phyloP scores from a whole-genome alignment of 2,113 vertebrate species.

The Cyprinus carpio region DNA sequence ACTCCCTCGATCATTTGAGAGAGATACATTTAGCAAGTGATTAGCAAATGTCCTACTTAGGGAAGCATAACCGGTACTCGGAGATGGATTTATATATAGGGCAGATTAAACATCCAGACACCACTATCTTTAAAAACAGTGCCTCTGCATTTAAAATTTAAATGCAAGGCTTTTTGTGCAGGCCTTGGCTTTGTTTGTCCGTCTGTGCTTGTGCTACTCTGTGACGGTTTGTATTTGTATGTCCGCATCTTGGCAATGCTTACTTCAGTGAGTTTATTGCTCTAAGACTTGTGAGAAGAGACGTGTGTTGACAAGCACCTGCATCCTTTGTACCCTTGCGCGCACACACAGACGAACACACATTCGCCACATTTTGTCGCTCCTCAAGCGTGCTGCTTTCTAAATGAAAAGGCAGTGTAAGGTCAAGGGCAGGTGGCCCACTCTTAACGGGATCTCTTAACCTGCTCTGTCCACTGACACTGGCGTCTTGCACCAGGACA shows the following conservation, averaged over 20 bases:
- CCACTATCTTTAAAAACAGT: constrained; percentile 8
- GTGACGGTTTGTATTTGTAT: constrained; percentile 41
- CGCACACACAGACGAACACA: constrained; percentile 10
- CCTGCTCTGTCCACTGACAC: constrained; percentile 72
- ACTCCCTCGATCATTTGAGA: constrained; percentile 9
- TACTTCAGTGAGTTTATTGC: constrained; percentile 22
- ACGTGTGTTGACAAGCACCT: constrained; percentile 22
- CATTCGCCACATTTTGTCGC: constrained; percentile 8
- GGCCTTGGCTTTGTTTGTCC: constrained; percentile 51
- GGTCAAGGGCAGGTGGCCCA: constrained; percentile 44
- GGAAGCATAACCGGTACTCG: not conserved
- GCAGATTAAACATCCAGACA: not conserved
- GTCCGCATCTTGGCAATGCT: constrained; percentile 32
- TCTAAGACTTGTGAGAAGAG: not conserved
- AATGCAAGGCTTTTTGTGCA: constrained; percentile 23
- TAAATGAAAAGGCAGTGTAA: constrained; percentile 45
- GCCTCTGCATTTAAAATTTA: constrained; percentile 40
- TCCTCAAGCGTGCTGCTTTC: constrained; percentile 33
- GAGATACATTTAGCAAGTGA: not conserved
- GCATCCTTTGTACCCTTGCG: constrained; percentile 30
- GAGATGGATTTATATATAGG: not conserved
- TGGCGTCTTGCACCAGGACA: constrained; percentile 89
- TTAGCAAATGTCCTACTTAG: constrained; percentile 24
- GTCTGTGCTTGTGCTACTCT: constrained; percentile 36
- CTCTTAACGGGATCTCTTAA: constrained; percentile 53